These are phyloP conservation scores for Rana temporaria DNA, from an alignment of 2,113 vertebrate species.

Conservation along the genomic window DNA sequence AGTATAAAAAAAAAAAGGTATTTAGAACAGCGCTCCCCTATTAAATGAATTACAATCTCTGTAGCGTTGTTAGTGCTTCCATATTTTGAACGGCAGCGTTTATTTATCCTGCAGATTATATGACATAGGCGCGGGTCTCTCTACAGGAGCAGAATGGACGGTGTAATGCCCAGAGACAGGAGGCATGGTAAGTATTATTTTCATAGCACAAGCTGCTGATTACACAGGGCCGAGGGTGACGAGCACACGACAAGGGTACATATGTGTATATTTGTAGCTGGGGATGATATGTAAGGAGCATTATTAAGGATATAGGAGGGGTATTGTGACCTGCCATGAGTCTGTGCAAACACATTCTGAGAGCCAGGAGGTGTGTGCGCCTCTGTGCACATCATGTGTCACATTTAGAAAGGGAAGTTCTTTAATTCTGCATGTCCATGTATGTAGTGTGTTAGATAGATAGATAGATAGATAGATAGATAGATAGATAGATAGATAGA, in stretches of 20 bases:
- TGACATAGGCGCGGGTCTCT: slow-evolving; percentile 7
- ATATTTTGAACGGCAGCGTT: background rate
- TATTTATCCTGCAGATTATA: slow-evolving; percentile 40
- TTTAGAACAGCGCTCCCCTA: background rate
- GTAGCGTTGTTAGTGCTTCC: background rate
- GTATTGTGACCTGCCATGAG: background rate
- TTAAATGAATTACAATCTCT: slow-evolving; percentile 6
- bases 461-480: too few species aligned
- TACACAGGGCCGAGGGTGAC: background rate
- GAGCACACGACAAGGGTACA: background rate
- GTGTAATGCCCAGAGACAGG: background rate
- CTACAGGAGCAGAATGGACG: slow-evolving; percentile 16
- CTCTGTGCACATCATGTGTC: too few species aligned
- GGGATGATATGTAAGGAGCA: background rate
- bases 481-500: too few species aligned
- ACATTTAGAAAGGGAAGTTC: too few species aligned
- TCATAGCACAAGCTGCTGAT: slow-evolving; percentile 26
- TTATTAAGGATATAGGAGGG: background rate
- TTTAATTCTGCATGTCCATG: too few species aligned
- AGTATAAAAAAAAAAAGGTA: background rate
- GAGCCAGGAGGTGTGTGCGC: too few species aligned
- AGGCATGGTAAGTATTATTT: background rate
- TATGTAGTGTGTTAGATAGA: too few species aligned
- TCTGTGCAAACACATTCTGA: too few species aligned
- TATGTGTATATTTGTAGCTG: background rate